phyloP scores from a whole-genome alignment of 2,797 vertebrate genomes.

The Dendrocincla tyrannina region DNA sequence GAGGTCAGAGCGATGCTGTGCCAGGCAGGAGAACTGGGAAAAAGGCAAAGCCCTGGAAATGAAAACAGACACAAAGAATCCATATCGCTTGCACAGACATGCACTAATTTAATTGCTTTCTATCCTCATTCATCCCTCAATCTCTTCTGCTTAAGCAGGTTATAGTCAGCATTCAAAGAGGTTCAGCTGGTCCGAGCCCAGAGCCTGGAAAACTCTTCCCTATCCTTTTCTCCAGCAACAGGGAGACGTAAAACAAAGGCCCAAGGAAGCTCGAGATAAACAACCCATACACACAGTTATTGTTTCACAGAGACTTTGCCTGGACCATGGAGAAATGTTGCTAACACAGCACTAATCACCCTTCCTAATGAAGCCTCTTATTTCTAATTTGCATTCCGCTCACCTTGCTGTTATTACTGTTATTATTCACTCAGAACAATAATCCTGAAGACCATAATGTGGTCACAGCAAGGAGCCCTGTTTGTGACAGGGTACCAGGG shows the following conservation, averaged over 20 bases:
- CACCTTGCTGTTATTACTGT: not conserved
- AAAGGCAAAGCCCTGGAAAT: not conserved
- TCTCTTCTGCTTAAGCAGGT: not conserved
- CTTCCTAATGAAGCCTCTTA: fast-evolving
- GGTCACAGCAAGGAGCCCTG: not conserved
- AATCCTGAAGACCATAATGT: too few species aligned
- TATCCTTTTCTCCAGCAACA: fast-evolving
- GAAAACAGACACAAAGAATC: not conserved
- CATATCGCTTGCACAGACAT: not conserved
- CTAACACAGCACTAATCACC: fast-evolving
- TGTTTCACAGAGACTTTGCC: not conserved
- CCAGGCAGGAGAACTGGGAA: not conserved
- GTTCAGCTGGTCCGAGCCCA: not conserved
- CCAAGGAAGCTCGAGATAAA: not conserved
- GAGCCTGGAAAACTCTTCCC: not conserved
- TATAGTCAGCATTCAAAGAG: not conserved
- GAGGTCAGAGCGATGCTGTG: not conserved
- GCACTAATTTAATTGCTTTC: not conserved
- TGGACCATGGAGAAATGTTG: fast-evolving
- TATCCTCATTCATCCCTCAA: not conserved
- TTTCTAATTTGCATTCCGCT: not conserved
- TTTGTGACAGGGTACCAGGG: not conserved
- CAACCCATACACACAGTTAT: fast-evolving
- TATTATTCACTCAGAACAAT: not conserved
- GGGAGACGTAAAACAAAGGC: not conserved